Percentiles rank a stretch among this genome's conserved stretches.
phyloP scores from a whole-genome alignment of 2,113 vertebrate genomes.

The Sorex fumeus region DNA sequence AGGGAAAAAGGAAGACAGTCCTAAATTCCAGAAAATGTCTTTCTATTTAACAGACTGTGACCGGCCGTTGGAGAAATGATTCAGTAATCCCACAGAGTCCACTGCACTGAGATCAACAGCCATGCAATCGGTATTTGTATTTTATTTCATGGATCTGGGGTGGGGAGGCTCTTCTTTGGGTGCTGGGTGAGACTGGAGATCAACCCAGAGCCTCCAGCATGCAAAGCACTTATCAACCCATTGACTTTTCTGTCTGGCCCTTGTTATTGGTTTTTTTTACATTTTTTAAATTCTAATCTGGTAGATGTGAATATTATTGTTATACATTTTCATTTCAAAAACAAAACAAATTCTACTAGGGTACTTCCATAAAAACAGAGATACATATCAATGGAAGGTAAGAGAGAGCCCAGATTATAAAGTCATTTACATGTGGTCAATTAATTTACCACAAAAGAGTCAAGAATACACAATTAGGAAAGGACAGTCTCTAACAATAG shows the following conservation, averaged over 20 bases:
- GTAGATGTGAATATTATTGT: background rate
- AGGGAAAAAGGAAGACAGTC: background rate
- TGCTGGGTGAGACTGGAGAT: too few species aligned
- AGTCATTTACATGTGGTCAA: background rate
- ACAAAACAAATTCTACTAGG: background rate
- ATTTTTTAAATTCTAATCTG: background rate
- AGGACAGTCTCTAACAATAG: background rate
- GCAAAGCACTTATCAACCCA: too few species aligned
- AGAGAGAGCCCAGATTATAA: background rate
- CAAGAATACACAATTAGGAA: background rate
- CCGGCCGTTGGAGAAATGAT: background rate
- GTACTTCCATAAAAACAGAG: background rate
- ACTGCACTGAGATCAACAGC: background rate
- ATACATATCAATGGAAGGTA: background rate
- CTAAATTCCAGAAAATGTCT: too few species aligned
- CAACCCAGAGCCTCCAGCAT: too few species aligned
- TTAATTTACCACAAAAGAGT: background rate
- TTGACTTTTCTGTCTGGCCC: too few species aligned
- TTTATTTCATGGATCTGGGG: too few species aligned
- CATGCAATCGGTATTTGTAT: too few species aligned
- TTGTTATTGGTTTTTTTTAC: background rate
- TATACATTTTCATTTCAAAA: background rate
- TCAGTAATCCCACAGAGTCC: background rate
- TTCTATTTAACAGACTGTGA: conserved; percentile 1
- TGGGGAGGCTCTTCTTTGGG: too few species aligned